Percentiles rank a stretch among this genome's conserved stretches.
phyloP scores from a whole-genome alignment of 2,888 invertebrate species.

The Hecatera dysodea region DNA sequence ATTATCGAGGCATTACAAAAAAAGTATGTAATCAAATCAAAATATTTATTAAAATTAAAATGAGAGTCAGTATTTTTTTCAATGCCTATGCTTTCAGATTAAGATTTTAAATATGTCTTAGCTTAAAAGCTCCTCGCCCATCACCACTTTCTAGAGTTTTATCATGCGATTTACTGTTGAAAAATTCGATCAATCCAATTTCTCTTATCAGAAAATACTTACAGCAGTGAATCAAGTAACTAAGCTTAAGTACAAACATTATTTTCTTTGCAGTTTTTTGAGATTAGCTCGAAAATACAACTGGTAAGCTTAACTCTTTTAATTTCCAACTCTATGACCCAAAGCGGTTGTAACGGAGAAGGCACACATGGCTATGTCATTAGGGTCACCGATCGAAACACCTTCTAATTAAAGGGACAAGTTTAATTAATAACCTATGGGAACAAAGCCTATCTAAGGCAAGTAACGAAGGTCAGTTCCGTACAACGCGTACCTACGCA shows the following conservation, averaged over 20 bases:
- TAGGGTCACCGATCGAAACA: conserved; percentile 45
- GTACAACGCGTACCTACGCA: too few relatives aligned
- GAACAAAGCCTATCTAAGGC: too few relatives aligned
- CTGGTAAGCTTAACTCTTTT: conserved; percentile 8
- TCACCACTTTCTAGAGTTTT: too few relatives aligned
- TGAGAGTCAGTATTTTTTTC: too few relatives aligned
- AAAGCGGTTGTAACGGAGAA: conserved; percentile 16
- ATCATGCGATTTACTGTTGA: too few relatives aligned
- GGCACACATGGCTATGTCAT: conserved; percentile 27
- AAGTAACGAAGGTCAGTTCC: background rate
- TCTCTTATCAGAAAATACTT: background rate
- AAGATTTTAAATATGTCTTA: too few relatives aligned
- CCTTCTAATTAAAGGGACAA: conserved; percentile 51
- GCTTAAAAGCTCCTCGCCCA: too few relatives aligned
- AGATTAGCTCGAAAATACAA: conserved; percentile 12
- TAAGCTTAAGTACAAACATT: background rate
- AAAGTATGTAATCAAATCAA: too few relatives aligned
- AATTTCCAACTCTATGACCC: conserved; percentile 29
- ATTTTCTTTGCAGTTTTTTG: background rate
- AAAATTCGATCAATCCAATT: too few relatives aligned
- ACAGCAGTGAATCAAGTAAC: background rate
- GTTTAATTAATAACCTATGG: conserved; percentile 34
- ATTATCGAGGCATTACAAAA: background rate
- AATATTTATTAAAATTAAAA: too few relatives aligned
- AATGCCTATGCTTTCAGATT: too few relatives aligned